Percentiles rank a stretch among this genome's conserved stretches.
Evolutionary conservation across 92 coral and sea anemone species (phyloP).

Genomic region (Galaxea fascicularis): DNA sequence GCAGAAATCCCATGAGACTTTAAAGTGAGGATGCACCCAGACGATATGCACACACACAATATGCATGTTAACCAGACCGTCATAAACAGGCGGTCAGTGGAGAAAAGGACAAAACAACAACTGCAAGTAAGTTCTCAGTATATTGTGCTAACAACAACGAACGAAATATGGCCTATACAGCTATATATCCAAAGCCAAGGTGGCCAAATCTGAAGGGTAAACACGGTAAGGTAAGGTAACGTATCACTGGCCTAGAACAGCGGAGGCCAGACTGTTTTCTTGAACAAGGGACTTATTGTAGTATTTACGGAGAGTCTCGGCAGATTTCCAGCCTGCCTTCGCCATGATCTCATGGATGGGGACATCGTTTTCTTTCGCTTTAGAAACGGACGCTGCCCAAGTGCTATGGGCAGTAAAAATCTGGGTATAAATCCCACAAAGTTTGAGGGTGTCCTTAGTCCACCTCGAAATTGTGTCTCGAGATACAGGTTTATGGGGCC

Average conservation of each 20-base stretch:
- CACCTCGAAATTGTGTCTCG: constrained; percentile 24
- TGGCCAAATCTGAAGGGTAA: too few species aligned
- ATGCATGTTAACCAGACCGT: background rate
- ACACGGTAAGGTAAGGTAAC: too few species aligned
- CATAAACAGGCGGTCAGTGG: too few species aligned
- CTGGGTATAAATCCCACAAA: constrained; percentile 40
- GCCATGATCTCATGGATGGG: constrained; percentile 40
- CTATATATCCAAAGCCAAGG: too few species aligned
- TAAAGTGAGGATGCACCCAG: constrained; percentile 25
- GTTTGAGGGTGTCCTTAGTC: background rate
- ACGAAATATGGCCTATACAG: too few species aligned
- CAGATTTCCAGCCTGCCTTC: constrained; percentile 42
- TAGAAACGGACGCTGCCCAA: constrained; percentile 55
- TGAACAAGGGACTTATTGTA: constrained; percentile 33
- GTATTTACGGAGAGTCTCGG: constrained; percentile 25
- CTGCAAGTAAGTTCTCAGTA: too few species aligned
- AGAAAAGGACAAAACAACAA: too few species aligned
- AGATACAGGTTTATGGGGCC: constrained; percentile 21
- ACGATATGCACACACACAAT: background rate
- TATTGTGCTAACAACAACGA: too few species aligned
- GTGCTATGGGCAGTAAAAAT: constrained; percentile 55
- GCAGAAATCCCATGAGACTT: constrained; percentile 65
- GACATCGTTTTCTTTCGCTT: constrained; percentile 31
- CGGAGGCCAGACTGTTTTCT: constrained; percentile 10
- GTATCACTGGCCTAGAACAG: background rate